Evolutionary conservation across 1,140 invertebrate species (phyloP).

Genomic region (Nasonia giraulti): DNA sequence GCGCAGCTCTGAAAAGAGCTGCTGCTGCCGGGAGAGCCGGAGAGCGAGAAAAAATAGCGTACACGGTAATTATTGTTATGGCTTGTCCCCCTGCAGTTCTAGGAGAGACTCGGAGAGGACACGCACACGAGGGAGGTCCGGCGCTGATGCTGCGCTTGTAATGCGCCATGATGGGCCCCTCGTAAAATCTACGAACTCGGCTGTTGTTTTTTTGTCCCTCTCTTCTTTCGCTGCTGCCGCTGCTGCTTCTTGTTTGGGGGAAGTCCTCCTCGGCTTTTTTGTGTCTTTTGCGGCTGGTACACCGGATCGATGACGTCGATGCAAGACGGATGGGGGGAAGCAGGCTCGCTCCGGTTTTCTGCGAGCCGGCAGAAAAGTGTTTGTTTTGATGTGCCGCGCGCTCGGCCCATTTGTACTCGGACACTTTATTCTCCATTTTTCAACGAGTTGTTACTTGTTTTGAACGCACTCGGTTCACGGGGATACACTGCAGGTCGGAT

Average conservation of each 20-base stretch:
- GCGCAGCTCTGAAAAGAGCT: constrained; percentile 5
- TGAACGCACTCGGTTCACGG: too few species aligned
- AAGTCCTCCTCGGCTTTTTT: neutral
- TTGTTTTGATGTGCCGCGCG: constrained; percentile 28
- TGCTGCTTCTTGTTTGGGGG: neutral
- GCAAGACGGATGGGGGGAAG: neutral
- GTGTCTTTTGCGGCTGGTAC: neutral
- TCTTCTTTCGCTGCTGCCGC: constrained; percentile 15
- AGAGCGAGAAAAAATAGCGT: constrained; percentile 42
- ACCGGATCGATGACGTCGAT: neutral
- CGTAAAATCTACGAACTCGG: constrained; percentile 41
- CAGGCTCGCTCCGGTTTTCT: neutral
- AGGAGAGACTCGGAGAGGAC: neutral
- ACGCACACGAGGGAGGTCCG: constrained; percentile 4
- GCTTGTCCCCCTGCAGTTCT: constrained; percentile 27
- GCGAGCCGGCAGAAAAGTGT: too few species aligned
- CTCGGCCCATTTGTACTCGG: constrained; percentile 19
- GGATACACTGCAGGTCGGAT: neutral
- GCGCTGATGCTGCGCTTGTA: constrained; percentile 32
- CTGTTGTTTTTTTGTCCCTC: constrained; percentile 42
- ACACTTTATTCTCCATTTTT: constrained; percentile 13
- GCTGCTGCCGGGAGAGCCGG: neutral
- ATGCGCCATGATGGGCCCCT: constrained; percentile 53
- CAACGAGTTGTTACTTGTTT: too few species aligned
- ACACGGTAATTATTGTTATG: constrained; percentile 54